A percentile compares a stretch with the other conserved stretches of the same genome.
phyloP scores from a whole-genome alignment of 2,888 invertebrate genomes.

The Pseudococcus jackbeardsleyi region DNA sequence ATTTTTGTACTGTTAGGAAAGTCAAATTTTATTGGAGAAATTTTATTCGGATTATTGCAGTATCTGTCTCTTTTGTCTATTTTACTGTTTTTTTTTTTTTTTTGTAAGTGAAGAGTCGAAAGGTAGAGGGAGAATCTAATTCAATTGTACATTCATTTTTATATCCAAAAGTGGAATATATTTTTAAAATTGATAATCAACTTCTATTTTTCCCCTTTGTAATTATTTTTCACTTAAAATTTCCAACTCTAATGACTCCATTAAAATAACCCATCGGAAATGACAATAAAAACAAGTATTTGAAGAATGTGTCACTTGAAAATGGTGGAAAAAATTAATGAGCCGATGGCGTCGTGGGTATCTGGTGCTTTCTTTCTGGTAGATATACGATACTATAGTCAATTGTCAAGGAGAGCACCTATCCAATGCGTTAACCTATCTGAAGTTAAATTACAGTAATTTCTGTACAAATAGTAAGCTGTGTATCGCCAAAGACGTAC shows the following conservation, averaged over 20 bases:
- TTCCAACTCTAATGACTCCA: not conserved
- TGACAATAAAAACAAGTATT: not conserved
- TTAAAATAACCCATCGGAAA: not conserved
- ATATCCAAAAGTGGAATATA: no score
- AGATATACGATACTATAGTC: not conserved
- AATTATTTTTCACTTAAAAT: not conserved
- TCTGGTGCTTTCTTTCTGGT: constrained; percentile 10
- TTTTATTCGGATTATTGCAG: no score
- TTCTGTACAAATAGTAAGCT: constrained; percentile 23
- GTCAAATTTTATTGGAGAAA: no score
- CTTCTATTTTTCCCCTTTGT: no score
- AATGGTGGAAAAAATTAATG: not conserved
- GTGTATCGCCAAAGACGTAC: not conserved
- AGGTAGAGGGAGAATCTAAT: no score
- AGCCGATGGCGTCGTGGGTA: not conserved
- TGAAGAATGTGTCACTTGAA: not conserved
- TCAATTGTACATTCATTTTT: no score
- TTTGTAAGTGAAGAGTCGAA: no score
- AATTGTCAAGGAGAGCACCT: constrained; percentile 40
- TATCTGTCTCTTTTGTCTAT: no score
- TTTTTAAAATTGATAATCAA: no score
- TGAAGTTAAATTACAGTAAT: constrained; percentile 27
- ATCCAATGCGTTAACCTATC: constrained; percentile 16
- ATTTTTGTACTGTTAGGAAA: no score
- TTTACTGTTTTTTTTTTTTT: no score